Base-by-base conservation (phyloP, 1,140 invertebrate genomes). In the Bombus breviceps region DNA sequence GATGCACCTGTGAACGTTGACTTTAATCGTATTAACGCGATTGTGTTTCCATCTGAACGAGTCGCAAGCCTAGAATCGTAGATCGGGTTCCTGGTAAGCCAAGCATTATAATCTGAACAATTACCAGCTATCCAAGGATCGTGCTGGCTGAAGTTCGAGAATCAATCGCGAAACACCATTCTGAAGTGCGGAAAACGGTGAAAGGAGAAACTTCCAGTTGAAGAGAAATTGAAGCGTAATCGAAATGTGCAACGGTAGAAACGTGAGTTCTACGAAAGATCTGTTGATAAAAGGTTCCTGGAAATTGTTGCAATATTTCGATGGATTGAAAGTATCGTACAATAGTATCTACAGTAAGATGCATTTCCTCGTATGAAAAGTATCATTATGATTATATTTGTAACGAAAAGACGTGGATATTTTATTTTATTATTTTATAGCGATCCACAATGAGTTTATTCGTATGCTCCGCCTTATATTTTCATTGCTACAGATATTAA, bases 31-130 rank as follows among this genome's bases (percentile, higher is more conserved):
- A 59, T 79, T 84, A 84, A 57, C 59, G 43, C 62, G 81, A 77
- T 83, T 68, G 28, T 57, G 37, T 83, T 83, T 68, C 81, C 43
- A 10, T 28, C 25, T 3, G 32, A 34, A 39, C 62, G 62, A 64
- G 53, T 6, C 34, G 12, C 15, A 43, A 57, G 74, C n/a, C 64
- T 57, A 13, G 25, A 57, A 41, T 69, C n/a, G 34, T 37, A 71
- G 74, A 77, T 41, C 66, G 15, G 41, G 39, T 79, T 72, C 32
- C 64, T 62, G 37, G 82, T 72, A 84, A 84, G n/a, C 18, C 37
- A 39, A 79, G n/a, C 75, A 34, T 53, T 25, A n/a, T 84, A 84
- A 84, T 79, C 47, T 66, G 66, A 72, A 79, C 76, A 79, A 83
- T 83, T 68, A 68, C 59, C 62, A 28, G 12, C 10, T 39, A 53